Conservation (phyloP, 2,797 vertebrate species). For the Molothrus aeneus region DNA sequence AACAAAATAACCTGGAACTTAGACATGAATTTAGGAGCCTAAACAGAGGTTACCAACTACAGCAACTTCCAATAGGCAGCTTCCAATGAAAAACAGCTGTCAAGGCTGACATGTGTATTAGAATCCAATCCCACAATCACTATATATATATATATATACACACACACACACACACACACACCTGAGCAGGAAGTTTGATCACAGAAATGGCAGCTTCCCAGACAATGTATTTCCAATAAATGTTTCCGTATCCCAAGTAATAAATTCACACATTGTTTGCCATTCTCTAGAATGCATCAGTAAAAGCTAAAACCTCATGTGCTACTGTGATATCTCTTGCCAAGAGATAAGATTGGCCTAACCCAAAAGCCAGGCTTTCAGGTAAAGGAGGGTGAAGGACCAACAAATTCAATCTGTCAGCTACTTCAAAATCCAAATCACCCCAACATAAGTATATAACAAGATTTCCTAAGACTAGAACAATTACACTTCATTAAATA, state of each 20-base stretch:
- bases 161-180: too few relatives aligned
- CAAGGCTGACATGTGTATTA: not conserved
- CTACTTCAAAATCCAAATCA: not conserved
- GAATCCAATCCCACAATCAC: not conserved
- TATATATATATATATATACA: not conserved
- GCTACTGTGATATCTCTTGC: not conserved
- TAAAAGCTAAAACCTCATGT: not conserved
- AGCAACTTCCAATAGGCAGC: not conserved
- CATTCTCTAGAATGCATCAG: not conserved
- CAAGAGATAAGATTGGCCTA: not conserved
- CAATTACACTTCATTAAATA: not conserved
- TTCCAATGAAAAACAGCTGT: not conserved
- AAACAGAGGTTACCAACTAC: not conserved
- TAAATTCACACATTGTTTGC: not conserved
- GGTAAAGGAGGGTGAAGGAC: not conserved
- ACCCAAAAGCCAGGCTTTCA: not conserved
- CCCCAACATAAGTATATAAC: rapidly evolving
- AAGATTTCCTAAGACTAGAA: not conserved
- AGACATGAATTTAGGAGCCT: not conserved
- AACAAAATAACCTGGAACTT: not conserved
- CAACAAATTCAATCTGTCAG: not conserved
- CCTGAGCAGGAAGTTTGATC: not conserved
- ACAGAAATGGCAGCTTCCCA: not conserved
- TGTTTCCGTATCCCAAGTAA: not conserved
- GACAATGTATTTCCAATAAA: not conserved